Base-by-base conservation (phyloP, 2,888 invertebrate genomes). In the Hirtodrosophila alboralis region DNA sequence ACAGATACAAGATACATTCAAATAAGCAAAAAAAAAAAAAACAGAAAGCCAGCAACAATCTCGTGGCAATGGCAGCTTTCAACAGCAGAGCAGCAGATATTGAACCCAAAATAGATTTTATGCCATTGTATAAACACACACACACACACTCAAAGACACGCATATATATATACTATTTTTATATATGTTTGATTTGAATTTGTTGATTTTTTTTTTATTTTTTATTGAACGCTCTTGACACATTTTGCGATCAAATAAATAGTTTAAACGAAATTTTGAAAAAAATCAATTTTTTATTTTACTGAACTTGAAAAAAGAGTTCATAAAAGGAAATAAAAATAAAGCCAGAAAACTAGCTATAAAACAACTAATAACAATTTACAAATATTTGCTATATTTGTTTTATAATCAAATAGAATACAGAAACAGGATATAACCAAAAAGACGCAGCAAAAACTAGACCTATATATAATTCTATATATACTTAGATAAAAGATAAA, bases 31-130 rank as follows among this genome's bases (percentile, higher is more conserved):
- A n/a, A n/a, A n/a, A n/a, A n/a, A n/a, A n/a, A n/a, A n/a, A n/a
- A n/a, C n/a, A n/a, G n/a, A n/a, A n/a, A 57, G 36, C 23, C 44
- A 61, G 52, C 60, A 58, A 64, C 65, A 74, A 52, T 41, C 52
- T 52, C 26, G 23, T 56, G 40, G 40, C 54, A 44, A 49, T n/a
- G 28, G 38, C 38, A 69, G 49, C 21, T 6, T 23, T 23, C 28
- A 44, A 16, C 34, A 48, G 14, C 37, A 33, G 9, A 18, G 12
- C 40, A 36, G 8, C 47, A 23, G 12, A 18, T 21, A 53, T 59
- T 27, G 66, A 40, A 60, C 74, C 74, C 58, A 60, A 77, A 78
- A 78, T 78, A 78, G 77, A 77, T n/a, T 65, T 65, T 57, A 51
- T 68, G 49, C 64, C 65, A 58, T 47, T 75, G 56, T 72, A 51